A percentile compares a stretch with the other conserved stretches of the same genome.
Evolutionary conservation across 1,140 invertebrate species (phyloP).

Genomic region (Physella acuta): DNA sequence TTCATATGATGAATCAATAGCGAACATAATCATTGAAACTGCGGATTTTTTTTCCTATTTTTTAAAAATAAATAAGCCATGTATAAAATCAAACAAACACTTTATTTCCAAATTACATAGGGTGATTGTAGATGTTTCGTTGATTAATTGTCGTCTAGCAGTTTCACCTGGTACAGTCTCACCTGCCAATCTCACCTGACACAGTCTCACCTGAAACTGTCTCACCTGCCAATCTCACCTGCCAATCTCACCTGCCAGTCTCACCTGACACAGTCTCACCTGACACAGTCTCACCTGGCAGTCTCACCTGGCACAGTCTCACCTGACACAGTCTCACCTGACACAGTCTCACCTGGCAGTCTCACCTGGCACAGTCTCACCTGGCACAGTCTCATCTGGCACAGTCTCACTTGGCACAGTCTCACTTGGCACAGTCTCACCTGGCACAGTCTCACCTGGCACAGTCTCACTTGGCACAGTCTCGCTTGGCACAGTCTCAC

Average conservation of each 20-base stretch:
- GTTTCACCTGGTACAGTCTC: background rate
- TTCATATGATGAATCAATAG: background rate
- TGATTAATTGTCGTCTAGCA: background rate
- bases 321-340: too few species aligned
- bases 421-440: too few species aligned
- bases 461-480: background rate
- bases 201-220: too few species aligned
- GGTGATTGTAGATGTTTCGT: background rate
- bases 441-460: too few species aligned
- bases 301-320: too few species aligned
- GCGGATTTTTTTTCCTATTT: too few species aligned
- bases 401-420: too few species aligned
- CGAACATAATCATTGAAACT: too few species aligned
- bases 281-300: constrained; percentile 74
- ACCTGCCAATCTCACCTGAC: background rate
- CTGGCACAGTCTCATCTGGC: too few species aligned
- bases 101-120: background rate
- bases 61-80: background rate
- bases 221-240: background rate
- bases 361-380: too few species aligned
- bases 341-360: too few species aligned
- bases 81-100: background rate
- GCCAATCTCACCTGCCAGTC: background rate
- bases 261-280: constrained; percentile 71
- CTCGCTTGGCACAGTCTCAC: background rate